These are phyloP conservation scores for Axinella damicornis DNA, from an alignment of 37 sponge, comb jelly and placozoan genomes.

Conservation along the genomic window DNA sequence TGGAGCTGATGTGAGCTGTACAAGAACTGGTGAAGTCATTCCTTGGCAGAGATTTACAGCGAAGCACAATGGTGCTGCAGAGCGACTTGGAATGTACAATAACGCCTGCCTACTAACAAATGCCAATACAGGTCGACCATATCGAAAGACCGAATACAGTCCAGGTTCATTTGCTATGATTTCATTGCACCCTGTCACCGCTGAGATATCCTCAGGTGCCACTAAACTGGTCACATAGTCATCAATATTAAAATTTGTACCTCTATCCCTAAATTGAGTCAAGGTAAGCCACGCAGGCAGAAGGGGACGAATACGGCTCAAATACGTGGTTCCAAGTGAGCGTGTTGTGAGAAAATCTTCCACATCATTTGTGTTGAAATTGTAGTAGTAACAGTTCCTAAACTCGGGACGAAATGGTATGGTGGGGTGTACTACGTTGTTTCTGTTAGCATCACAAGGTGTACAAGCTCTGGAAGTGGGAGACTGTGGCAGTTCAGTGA, in stretches of 20 bases:
- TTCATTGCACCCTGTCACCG: not conserved
- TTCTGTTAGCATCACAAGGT: not conserved
- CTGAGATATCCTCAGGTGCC: not conserved
- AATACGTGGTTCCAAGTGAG: conserved; percentile 30
- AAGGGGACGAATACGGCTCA: not conserved
- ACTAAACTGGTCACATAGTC: conserved; percentile 1
- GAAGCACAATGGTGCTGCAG: conserved; percentile 26
- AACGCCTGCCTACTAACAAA: not conserved
- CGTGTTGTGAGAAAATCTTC: conserved; percentile 10
- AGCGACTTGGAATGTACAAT: not conserved
- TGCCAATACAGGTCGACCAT: not conserved
- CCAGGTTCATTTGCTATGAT: conserved; percentile 8
- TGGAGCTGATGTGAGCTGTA: not conserved
- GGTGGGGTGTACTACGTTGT: not conserved
- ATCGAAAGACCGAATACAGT: conserved; percentile 18
- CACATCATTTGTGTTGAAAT: conserved; percentile 7
- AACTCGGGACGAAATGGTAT: not conserved
- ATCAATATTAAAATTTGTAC: not conserved
- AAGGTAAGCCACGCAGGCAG: conserved; percentile 34
- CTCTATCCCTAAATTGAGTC: not conserved
- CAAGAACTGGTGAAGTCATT: conserved; percentile 8
- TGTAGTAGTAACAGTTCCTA: not conserved
- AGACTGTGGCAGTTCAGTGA: not conserved
- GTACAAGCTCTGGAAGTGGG: not conserved
- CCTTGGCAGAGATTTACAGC: conserved; percentile 48